Evolutionary conservation across 2,888 invertebrate genomes (phyloP).

Genomic region (Ormyrus thymus): DNA sequence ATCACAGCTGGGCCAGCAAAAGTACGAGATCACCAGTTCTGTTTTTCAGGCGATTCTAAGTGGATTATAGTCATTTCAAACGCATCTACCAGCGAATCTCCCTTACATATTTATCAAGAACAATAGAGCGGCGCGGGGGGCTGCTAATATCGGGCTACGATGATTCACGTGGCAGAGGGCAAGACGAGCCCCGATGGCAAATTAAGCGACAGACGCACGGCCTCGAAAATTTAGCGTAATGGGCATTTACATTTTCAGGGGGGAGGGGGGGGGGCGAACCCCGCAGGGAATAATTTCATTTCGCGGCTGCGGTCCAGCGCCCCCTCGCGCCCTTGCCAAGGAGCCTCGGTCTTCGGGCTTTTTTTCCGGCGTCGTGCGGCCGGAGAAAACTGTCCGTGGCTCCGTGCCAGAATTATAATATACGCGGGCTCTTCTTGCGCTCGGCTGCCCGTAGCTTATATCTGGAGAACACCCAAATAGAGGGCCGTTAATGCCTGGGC

Average conservation of each 20-base stretch:
- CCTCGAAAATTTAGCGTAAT: conserved; percentile 46
- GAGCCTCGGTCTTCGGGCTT: conserved; percentile 18
- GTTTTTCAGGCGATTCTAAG: conserved; percentile 45
- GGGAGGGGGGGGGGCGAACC: background rate
- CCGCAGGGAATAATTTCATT: conserved; percentile 37
- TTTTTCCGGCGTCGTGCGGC: background rate
- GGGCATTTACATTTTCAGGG: conserved; percentile 40
- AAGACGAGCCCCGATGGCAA: conserved; percentile 13
- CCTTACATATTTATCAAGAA: conserved; percentile 50
- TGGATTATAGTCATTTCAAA: conserved; percentile 46
- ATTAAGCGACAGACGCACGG: conserved; percentile 47
- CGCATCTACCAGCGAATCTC: background rate
- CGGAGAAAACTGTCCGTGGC: conserved; percentile 27
- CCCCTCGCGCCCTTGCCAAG: conserved; percentile 26
- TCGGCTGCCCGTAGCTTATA: background rate
- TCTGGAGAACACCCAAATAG: conserved; percentile 49
- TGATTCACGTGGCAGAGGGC: conserved; percentile 29
- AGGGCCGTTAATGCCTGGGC: conserved; percentile 34
- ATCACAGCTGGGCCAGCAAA: conserved; percentile 4
- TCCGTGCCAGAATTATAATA: conserved; percentile 49
- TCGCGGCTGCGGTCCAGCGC: background rate
- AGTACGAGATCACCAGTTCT: background rate
- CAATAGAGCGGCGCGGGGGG: conserved; percentile 4
- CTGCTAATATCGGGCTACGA: conserved; percentile 28
- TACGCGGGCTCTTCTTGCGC: conserved; percentile 23